Evolutionary conservation across 2,113 vertebrate genomes (phyloP), one percentile per base, ranked within the genome.

Genomic region (Panurus biarmicus): DNA sequence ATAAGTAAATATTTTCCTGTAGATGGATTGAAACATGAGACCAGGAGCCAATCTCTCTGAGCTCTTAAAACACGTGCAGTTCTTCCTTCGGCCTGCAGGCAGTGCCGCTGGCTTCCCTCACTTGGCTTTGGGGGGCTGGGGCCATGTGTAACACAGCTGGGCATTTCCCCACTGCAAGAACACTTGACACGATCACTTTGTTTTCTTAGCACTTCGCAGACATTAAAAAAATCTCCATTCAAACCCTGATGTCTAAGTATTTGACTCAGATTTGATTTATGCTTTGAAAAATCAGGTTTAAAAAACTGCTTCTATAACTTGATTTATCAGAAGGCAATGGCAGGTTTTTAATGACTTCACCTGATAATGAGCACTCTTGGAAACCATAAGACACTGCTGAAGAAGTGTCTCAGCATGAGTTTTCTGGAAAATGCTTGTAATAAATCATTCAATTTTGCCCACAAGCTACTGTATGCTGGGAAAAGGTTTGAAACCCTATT

Each of bases 401-500:
- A 93, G 87, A 92, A 95, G 73, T 20, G 60, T 48, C 82, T 83
- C 96, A 92, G 92, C 82, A 33, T 47, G 91, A 77, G 79, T 67
- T 89, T 95, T 91, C 93, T 92, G 82, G 77, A 93, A 97, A 96
- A 95, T 21, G 71, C 82, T 94, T 96, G 85, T 91, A 97, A 95
- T 96, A 97, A 96, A 97, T 97, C 93, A 93, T 90, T 97, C 86
- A 17, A 0, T 87, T 97, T 97, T 94, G 73, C 83, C 96, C 92
- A 73, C 54, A 89, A 96, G 91, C 86, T 73, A 79, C 28, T 80
- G 65, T 95, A 53, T 91, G 91, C 90, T 87, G 53, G 75, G 86
- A 90, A 93, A 65, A 93, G 66, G 82, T 88, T 65, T 95, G 86
- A 95, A 96, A 96, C n/a, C 47, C 70, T 53, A 33, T 93, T 88